Conservation (phyloP, 2,113 vertebrate species). For the Embiotoca jacksoni region DNA sequence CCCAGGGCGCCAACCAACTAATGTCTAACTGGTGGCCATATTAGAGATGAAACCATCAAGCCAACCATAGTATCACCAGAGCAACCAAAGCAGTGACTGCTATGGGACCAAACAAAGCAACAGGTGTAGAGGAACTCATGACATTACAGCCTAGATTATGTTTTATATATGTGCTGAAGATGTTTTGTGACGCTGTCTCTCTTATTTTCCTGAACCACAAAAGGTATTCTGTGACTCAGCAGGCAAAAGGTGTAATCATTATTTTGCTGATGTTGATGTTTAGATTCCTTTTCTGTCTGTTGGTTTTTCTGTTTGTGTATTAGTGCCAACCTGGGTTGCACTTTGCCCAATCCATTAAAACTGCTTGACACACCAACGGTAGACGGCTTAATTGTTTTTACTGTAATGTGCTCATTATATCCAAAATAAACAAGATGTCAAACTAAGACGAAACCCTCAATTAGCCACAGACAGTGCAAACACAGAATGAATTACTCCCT, state of each 20-base stretch:
- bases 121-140: not conserved
- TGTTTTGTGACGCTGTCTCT: not conserved
- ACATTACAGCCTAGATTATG: not conserved
- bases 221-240: not conserved
- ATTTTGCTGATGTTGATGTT: not conserved
- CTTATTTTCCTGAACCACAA: not conserved
- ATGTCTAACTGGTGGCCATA: not conserved
- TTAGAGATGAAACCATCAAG: not conserved
- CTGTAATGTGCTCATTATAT: constrained; percentile 33
- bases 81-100: not conserved
- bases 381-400: constrained; percentile 22
- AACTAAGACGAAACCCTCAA: constrained; percentile 33
- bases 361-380: not conserved
- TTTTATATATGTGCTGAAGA: not conserved
- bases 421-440: constrained; percentile 36
- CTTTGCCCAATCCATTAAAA: constrained; percentile 9
- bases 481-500: constrained; percentile 20
- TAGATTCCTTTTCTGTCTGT: not conserved
- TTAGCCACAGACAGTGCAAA: constrained; percentile 29
- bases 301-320: not conserved
- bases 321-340: constrained; percentile 1
- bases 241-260: not conserved
- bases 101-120: not conserved
- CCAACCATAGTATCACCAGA: not conserved
- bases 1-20: not conserved